Conservation (phyloP, 2,888 invertebrate genomes). For the Gymnocheta viridis region DNA sequence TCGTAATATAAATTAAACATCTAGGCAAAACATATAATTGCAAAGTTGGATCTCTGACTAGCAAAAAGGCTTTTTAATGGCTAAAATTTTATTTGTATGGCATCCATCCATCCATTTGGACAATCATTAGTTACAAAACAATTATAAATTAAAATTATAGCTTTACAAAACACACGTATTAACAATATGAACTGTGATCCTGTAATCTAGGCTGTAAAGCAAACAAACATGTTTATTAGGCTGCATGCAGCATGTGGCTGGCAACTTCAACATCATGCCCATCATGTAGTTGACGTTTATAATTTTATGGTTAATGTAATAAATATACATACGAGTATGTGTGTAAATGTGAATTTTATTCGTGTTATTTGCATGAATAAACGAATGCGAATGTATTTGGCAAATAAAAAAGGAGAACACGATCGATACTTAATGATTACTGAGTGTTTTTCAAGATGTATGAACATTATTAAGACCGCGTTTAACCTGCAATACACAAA, state of each 20-base stretch:
- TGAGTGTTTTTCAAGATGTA: conserved; percentile 19
- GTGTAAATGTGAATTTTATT: conserved; percentile 12
- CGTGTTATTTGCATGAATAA: conserved; percentile 17
- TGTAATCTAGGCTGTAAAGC: conserved; percentile 27
- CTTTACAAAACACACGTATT: conserved; percentile 41
- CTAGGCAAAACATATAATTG: background rate
- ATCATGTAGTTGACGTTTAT: conserved; percentile 53
- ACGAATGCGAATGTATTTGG: conserved; percentile 2
- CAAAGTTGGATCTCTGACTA: background rate
- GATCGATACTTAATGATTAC: conserved; percentile 45
- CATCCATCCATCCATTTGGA: conserved; percentile 24
- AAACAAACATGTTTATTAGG: conserved; percentile 52
- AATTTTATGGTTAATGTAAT: conserved; percentile 45
- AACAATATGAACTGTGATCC: conserved; percentile 68
- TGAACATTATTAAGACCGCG: conserved; percentile 64
- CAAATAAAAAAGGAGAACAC: background rate
- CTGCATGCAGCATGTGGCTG: background rate
- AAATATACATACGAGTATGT: conserved; percentile 1
- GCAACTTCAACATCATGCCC: conserved; percentile 35
- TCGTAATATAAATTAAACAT: conserved; percentile 1
- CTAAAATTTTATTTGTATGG: conserved; percentile 14
- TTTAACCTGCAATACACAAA: conserved; percentile 65
- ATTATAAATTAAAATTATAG: conserved; percentile 47
- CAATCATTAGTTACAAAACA: conserved; percentile 28
- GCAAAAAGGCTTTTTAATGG: conserved; percentile 6